Base-by-base conservation (phyloP, 2,797 vertebrate genomes). In the Crocidura indochinensis region DNA sequence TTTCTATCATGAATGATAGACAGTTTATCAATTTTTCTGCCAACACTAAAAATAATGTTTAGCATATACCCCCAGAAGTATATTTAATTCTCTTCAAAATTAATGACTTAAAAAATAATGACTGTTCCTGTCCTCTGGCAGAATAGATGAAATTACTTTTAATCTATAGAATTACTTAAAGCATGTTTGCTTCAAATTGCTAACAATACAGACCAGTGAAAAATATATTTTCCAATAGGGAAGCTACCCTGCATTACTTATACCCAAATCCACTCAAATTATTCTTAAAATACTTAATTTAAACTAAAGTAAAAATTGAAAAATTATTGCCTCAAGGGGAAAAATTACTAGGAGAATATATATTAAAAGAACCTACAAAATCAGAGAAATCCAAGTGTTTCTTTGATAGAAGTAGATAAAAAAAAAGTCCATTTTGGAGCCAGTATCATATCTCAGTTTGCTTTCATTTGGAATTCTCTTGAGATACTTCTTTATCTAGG, bases 11-110 rank as follows among this genome's bases (percentile, higher is more conserved):
- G 67, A 64, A 83, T 92, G 90, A 93, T 88, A 86, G 95, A 49
- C 92, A 95, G 88, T 95, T 97, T 93, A 91, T 96, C 94, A 96
- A 92, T 95, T 90, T 60, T 79, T 15, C 77, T 95, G 68, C 51
- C 91, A 94, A 60, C 76, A 91, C 85, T 95, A 87, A 93, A 96
- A 96, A 93, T 91, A 88, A 86, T 88, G 72, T 90, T 96, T 85
- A 15, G 71, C 82, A 10, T 74, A 8, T 87, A 95, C 53, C 29
- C 87, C n/a, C 10, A 14, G 17, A 29, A 87, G 68, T 24, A 56
- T 85, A 87, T 91, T 95, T 92, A 95, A 95, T 92, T 93, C 78
- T 91, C 84, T 82, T 82, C 64, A 91, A 94, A 95, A 94, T 92
- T 80, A 94, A 96, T 87, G 88, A 78, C 83, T 90, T n/a, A n/a